Evolutionary conservation across 2,888 invertebrate species (phyloP), one percentile per base, ranked within the genome.

Genomic region (Notocelia uddmanniana): DNA sequence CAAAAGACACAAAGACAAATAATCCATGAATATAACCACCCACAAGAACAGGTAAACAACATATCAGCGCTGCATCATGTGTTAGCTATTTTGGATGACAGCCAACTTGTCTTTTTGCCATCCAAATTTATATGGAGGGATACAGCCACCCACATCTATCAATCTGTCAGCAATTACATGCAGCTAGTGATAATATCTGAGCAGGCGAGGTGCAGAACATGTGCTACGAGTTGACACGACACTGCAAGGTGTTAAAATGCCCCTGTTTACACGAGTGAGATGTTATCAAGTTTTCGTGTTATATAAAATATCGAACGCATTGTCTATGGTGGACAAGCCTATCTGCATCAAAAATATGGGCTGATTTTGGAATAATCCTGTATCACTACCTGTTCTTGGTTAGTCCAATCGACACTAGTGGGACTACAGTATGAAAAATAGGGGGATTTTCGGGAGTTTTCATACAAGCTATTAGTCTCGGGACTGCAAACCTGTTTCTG

Each of bases 91-190:
- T 71, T 71, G 71, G 67, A 67, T 23, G 18, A 48, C 45, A 26
- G 72, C 72, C 68, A 71, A 60, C 31, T 62, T 72, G 72, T 72
- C 72, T 62, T 45, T 71, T 34, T 23, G 62, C 19, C 50, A 59
- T 66, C 59, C 60, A 54, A 59, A 67, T 55, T 37, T 67, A 57
- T 34, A 50, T 19, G 21, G 37, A 58, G 58, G n/a, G 63, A 50
- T 48, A 67, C 26, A 45, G 31, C 48, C 60, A 54, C 60, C 67
- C 62, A 55, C 67, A 15, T 45, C 18, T 19, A 68, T 72, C 67
- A 55, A 72, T 68, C 72, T 34, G 72, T 67, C 67, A 15, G 45
- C 71, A 71, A 48, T 66, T 48, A 48, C 15, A 26, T 26, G n/a
- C 50, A 19, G 15, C 21, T 19, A 21, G 34, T 23, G 64, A 50